phyloP scores from a whole-genome alignment of 2,888 invertebrate species.

The Opisthograptis luteolata region DNA sequence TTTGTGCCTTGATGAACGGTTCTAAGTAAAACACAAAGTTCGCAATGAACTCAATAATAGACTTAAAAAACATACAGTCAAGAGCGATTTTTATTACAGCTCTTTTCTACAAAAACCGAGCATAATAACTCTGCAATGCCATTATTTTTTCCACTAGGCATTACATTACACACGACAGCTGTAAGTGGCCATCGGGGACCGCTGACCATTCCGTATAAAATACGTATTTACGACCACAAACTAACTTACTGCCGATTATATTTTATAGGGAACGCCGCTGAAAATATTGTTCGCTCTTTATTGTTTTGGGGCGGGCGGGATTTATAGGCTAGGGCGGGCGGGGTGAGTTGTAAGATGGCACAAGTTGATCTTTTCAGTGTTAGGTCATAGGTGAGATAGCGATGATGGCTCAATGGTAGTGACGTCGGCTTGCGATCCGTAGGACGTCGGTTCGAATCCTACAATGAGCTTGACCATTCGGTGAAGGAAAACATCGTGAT shows the following conservation, averaged over 20 bases:
- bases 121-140: conserved; percentile 11
- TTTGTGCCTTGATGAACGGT: too few relatives aligned
- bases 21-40: too few relatives aligned
- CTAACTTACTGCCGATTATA: conserved; percentile 33
- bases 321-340: conserved; percentile 16
- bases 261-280: conserved; percentile 27
- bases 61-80: too few relatives aligned
- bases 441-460: too few relatives aligned
- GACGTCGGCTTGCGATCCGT: too few relatives aligned
- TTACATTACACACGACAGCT: conserved; percentile 40
- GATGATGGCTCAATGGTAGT: too few relatives aligned
- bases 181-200: conserved; percentile 57
- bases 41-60: too few relatives aligned
- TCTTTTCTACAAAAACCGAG: conserved; percentile 11
- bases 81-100: too few relatives aligned
- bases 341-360: conserved; percentile 16
- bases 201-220: conserved; percentile 61
- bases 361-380: neutral
- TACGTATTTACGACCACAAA: conserved; percentile 57
- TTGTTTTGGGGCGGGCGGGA: conserved; percentile 23
- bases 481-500: too few relatives aligned
- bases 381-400: too few relatives aligned
- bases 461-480: too few relatives aligned
- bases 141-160: conserved; percentile 31
- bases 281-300: conserved; percentile 27